Conservation (phyloP, 2,113 vertebrate genomes). For the Hippocampus mohnikei region DNA sequence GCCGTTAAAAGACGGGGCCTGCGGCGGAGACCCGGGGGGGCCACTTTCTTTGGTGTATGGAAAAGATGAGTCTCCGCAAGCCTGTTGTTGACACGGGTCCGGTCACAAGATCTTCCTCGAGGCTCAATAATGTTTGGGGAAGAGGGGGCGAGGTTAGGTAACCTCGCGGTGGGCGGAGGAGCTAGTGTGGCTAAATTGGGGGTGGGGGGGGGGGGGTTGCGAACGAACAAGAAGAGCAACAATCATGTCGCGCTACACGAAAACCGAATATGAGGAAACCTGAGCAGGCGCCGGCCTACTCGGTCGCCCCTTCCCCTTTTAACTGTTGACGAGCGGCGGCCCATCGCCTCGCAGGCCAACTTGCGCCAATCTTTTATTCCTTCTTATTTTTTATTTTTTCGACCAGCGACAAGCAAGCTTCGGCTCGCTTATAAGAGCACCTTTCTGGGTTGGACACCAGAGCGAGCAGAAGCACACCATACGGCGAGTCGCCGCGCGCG, state of each 20-base stretch:
- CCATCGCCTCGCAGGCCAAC: background rate
- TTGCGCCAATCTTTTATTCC: background rate
- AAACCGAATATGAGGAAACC: background rate
- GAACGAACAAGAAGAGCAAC: constrained; percentile 2
- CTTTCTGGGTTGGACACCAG: constrained; percentile 19
- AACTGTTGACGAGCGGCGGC: background rate
- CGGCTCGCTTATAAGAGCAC: background rate
- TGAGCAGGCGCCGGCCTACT: background rate
- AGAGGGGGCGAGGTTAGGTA: constrained; percentile 50
- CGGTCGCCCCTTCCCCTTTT: background rate
- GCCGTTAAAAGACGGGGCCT: background rate
- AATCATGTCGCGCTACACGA: background rate
- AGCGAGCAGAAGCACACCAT: constrained; percentile 67
- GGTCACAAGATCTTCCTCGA: constrained; percentile 65
- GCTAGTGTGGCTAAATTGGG: constrained; percentile 2
- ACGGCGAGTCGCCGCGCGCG: constrained; percentile 43
- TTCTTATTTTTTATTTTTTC: no score
- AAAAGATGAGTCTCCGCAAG: background rate
- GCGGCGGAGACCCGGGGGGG: background rate
- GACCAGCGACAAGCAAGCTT: background rate
- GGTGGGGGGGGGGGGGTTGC: background rate
- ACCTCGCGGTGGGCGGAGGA: constrained; percentile 32
- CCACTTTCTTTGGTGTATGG: background rate
- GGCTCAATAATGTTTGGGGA: constrained; percentile 55
- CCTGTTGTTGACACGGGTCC: constrained; percentile 43